Evolutionary conservation across 2,888 invertebrate species (phyloP).

Genomic region (Zele albiditarsus): DNA sequence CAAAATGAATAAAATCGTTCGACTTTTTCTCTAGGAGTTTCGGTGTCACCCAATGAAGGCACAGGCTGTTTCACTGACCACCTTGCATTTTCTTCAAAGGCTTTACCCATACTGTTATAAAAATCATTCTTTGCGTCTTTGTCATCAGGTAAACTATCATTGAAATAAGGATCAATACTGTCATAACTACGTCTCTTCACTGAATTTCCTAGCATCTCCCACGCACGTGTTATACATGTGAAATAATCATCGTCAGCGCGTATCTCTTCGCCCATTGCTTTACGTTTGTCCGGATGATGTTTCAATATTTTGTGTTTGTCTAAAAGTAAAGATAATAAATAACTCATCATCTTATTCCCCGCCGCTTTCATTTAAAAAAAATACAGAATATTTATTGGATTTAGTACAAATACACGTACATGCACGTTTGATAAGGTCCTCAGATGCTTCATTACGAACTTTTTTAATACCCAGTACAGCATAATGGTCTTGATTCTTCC

Average conservation of each 20-base stretch:
- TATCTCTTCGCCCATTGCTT: slow-evolving; percentile 90
- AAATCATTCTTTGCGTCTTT: slow-evolving; percentile 87
- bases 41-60: slow-evolving; percentile 86
- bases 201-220: slow-evolving; percentile 90
- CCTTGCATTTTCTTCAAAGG: slow-evolving; percentile 85
- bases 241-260: slow-evolving; percentile 96
- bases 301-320: slow-evolving; percentile 88
- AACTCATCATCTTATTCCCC: slow-evolving; percentile 22
- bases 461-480: slow-evolving; percentile 92
- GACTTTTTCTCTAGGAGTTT: slow-evolving; percentile 87
- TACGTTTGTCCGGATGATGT: slow-evolving; percentile 99
- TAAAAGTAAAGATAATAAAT: slow-evolving; percentile 56
- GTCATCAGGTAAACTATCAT: slow-evolving; percentile 87
- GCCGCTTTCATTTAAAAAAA: background rate
- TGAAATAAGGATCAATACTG: slow-evolving; percentile 96
- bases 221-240: slow-evolving; percentile 98
- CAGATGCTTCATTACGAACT: slow-evolving; percentile 87
- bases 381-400: slow-evolving; percentile 52
- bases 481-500: slow-evolving; percentile 99
- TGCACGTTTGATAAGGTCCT: slow-evolving; percentile 94
- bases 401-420: slow-evolving; percentile 77
- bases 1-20: slow-evolving; percentile 97
- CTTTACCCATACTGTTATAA: slow-evolving; percentile 78
- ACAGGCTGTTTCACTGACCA: slow-evolving; percentile 94
- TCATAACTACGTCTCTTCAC: slow-evolving; percentile 92